Conservation (phyloP, 2,888 invertebrate species). For the Stomorhina lunata region DNA sequence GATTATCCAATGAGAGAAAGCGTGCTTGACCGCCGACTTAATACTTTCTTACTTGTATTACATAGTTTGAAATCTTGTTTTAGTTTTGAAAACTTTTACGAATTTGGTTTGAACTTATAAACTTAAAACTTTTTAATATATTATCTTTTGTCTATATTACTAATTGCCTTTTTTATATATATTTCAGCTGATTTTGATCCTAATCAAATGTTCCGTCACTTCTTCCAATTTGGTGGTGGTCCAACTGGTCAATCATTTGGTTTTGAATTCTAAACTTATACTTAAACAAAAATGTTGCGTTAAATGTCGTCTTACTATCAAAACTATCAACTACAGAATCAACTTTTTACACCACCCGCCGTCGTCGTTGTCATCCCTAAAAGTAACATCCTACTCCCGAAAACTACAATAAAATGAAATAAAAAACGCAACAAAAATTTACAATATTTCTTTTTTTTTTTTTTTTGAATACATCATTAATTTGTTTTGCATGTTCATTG, state of each 20-base stretch:
- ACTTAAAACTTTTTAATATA: background rate
- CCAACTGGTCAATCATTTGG: slow-evolving; percentile 80
- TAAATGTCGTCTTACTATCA: slow-evolving; percentile 30
- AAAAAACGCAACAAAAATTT: slow-evolving; percentile 20
- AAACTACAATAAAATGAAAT: slow-evolving; percentile 23
- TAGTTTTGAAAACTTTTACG: no score
- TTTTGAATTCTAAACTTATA: slow-evolving; percentile 75
- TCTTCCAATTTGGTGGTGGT: slow-evolving; percentile 85
- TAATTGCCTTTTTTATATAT: slow-evolving; percentile 62
- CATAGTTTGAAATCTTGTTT: no score
- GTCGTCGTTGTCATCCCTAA: slow-evolving; percentile 30
- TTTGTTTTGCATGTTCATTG: slow-evolving; percentile 53
- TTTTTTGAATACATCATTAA: background rate
- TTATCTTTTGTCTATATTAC: background rate
- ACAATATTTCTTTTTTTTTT: no score
- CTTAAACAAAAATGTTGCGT: slow-evolving; percentile 51
- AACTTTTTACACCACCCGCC: slow-evolving; percentile 58
- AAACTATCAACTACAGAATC: slow-evolving; percentile 35
- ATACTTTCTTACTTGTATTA: no score
- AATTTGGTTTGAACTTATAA: no score
- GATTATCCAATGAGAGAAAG: no score
- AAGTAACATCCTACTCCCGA: slow-evolving; percentile 13
- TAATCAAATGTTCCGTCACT: slow-evolving; percentile 90
- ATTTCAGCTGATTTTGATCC: slow-evolving; percentile 87
- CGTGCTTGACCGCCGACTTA: no score